Base-by-base conservation (phyloP, 2,113 vertebrate species). In the Tetraodon nigroviridis region DNA sequence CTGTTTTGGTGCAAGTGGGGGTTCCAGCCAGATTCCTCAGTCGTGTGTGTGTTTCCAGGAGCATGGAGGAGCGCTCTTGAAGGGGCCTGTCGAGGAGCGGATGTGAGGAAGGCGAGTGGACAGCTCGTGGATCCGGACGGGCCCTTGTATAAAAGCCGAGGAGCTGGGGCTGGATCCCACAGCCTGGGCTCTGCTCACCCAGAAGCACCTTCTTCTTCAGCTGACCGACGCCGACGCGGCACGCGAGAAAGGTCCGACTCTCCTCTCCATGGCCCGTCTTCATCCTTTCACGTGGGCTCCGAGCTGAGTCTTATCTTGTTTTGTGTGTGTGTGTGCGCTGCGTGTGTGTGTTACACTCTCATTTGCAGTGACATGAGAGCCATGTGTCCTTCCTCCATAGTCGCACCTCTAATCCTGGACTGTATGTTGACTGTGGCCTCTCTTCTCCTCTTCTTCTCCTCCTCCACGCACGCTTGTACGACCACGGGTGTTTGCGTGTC, bases 71-170 rank as follows among this genome's bases (percentile, higher is more conserved):
- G 71, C 57, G 61, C 44, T 50, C 55, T 64, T 78, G 67, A 78
- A 80, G 73, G 64, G 83, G 50, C 41, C 58, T 61, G 60, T 62
- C 56, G 76, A 78, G 67, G 62, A 80, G 77, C 72, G 60, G 84
- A 85, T 84, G 81, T 84, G 74, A 82, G 76, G 69, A 62, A 79
- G 76, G 84, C 75, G 73, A 75, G 83, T 69, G 64, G 80, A 76
- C 62, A 75, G 67, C 71, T 49, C 6, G 60, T 66, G 20, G 55
- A 70, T 72, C 71, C 55, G 59, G 67, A 62, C 52, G 62, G 57
- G 69, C 41, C 73, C 74, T 73, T 55, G 76, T 90, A 90, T 87
- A 89, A 87, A 84, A 68, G 70, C 70, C 46, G 70, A 37, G 46
- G 47, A 54, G 76, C 58, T 47, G 76, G 69, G 41, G 4, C 63